Percentiles rank a stretch among this genome's conserved stretches.
Evolutionary conservation across 2,113 vertebrate species (phyloP).

Genomic region (Parus major): DNA sequence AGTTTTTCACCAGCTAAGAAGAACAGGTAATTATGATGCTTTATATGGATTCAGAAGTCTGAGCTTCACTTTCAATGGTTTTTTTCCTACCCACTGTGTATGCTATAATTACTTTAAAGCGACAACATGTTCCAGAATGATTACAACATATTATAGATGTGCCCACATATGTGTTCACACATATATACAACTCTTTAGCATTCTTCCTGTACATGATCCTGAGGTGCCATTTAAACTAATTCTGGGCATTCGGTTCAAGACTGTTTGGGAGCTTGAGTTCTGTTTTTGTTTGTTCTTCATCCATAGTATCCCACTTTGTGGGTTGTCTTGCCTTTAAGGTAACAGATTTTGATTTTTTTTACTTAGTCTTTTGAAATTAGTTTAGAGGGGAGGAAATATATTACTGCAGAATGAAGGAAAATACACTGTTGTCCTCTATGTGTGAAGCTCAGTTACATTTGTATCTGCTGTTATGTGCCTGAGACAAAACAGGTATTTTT

Average conservation of each 20-base stretch:
- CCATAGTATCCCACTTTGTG: rapidly evolving
- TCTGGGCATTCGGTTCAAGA: rapidly evolving
- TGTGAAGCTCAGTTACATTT: background rate
- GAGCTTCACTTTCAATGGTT: background rate
- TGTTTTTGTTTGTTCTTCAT: rapidly evolving
- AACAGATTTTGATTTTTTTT: background rate
- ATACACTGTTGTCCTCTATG: rapidly evolving
- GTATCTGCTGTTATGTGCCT: background rate
- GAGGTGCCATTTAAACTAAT: background rate
- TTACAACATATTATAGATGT: background rate
- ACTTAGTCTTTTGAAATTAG: background rate
- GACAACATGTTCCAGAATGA: background rate
- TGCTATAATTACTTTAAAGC: background rate
- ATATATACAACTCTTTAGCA: background rate
- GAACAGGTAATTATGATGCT: background rate
- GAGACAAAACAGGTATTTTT: background rate
- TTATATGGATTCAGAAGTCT: background rate
- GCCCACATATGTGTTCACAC: too few relatives aligned
- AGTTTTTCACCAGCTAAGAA: background rate
- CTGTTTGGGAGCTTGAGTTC: rapidly evolving
- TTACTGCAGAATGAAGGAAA: background rate
- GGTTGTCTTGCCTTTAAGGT: background rate
- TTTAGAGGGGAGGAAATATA: too few relatives aligned
- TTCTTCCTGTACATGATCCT: background rate
- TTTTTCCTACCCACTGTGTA: background rate